These are phyloP conservation scores for Iselma pallidipennis DNA, from an alignment of 2,888 invertebrate genomes.

Conservation along the genomic window DNA sequence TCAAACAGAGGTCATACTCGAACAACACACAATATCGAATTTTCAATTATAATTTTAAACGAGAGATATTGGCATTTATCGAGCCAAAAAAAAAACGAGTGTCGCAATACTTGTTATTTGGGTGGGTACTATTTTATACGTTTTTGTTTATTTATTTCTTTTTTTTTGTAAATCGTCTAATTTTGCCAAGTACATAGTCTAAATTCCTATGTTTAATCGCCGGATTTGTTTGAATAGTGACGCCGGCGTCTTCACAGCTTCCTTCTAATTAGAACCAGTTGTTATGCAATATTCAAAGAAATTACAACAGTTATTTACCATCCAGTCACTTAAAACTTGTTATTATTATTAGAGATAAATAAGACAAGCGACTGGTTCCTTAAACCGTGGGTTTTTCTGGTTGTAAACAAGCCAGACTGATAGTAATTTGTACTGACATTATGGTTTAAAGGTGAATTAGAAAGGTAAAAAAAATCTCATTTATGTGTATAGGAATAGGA, in stretches of 20 bases:
- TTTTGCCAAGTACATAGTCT: not conserved
- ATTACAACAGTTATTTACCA: constrained; percentile 7
- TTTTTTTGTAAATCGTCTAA: constrained; percentile 12
- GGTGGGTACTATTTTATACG: not conserved
- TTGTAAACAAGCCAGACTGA: constrained; percentile 9
- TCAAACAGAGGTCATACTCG: constrained; percentile 15
- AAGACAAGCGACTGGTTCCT: too few species aligned
- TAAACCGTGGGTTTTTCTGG: too few species aligned
- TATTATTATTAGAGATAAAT: not conserved
- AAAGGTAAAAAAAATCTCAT: too few species aligned
- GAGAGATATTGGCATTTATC: too few species aligned
- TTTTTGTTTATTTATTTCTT: constrained; percentile 7
- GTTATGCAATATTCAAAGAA: constrained; percentile 13
- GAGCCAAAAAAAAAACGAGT: constrained; percentile 11
- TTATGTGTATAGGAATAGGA: constrained; percentile 7
- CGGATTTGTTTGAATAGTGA: not conserved
- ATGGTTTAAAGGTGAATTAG: too few species aligned
- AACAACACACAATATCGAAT: too few species aligned
- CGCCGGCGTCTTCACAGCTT: not conserved
- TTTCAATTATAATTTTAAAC: too few species aligned
- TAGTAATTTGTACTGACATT: too few species aligned
- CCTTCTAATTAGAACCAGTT: constrained; percentile 14
- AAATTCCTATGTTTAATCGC: too few species aligned
- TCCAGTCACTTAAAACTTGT: not conserved
- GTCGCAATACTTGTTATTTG: constrained; percentile 14